These are phyloP conservation scores for Ichneumon xanthorius DNA, from an alignment of 2,888 invertebrate genomes.

Conservation along the genomic window DNA sequence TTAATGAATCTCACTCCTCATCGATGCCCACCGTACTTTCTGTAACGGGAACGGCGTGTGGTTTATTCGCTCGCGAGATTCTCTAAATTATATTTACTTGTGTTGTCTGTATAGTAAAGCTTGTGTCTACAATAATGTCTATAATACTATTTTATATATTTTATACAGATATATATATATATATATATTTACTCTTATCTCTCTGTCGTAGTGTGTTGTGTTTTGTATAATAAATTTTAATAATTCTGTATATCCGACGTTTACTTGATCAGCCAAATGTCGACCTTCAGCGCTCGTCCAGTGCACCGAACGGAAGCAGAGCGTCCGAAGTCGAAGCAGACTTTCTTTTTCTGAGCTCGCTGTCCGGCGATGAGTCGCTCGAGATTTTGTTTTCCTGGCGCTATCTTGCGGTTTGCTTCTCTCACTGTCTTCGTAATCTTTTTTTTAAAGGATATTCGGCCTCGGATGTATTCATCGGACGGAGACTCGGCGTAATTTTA, in stretches of 20 bases:
- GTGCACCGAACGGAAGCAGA: conserved; percentile 3
- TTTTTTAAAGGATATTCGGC: too few species aligned
- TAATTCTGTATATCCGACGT: conserved; percentile 28
- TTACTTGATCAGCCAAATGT: neutral
- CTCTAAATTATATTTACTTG: conserved; percentile 40
- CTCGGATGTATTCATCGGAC: too few species aligned
- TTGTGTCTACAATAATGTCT: conserved; percentile 66
- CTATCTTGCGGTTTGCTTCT: too few species aligned
- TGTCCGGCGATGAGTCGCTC: too few species aligned
- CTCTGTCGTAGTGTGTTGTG: conserved; percentile 65
- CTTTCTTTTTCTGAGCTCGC: neutral
- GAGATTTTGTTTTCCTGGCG: too few species aligned
- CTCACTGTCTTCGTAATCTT: too few species aligned
- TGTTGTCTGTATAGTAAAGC: conserved; percentile 73
- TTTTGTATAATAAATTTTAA: conserved; percentile 70
- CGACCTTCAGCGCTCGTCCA: neutral
- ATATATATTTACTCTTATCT: conserved; percentile 54
- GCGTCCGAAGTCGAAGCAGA: neutral
- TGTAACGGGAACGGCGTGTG: neutral
- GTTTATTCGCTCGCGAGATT: conserved; percentile 31
- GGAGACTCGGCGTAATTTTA: neutral
- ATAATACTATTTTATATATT: conserved; percentile 23
- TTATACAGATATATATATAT: conserved; percentile 66
- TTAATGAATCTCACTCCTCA: conserved; percentile 9
- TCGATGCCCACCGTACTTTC: conserved; percentile 8